Base-by-base conservation (phyloP, 2,888 invertebrate species). In the Allacma fusca region DNA sequence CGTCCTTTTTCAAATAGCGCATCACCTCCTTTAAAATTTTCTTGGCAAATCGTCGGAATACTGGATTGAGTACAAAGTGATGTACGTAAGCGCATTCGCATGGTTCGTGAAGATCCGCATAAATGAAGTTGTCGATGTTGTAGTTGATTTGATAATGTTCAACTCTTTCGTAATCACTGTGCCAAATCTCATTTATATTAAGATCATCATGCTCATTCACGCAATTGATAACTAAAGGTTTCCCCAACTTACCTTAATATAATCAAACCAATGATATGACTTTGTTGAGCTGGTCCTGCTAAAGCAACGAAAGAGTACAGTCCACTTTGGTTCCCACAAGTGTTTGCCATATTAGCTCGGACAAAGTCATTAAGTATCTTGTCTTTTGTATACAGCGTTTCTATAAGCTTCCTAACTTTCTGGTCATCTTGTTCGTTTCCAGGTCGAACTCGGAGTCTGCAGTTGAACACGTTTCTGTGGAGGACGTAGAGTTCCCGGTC, bases 11-110 rank as follows among this genome's bases (percentile, higher is more conserved):
- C 5, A 89, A 88, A 19, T 89, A 86, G 0, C 91, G 87, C 83
- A 91, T 87, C 7, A 92, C 81, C 82, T 93, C 93, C 65, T 90
- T 87, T 82, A 92, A 85, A 81, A 90, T 90, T 87, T 89, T 90
- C 26, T 88, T 88, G 0, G 88, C 86, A 81, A 90, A 89, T 13
- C 88, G 88, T 80, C 90, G 89, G 84, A 92, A 89, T 1, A 89
- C 88, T 1, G 92, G 91, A 19, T 90, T 90, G 80, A 92, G 83
- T 5, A 90, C 85, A 44, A 88, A 86, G 76, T 87, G 87, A 75
- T 88, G 85, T 0, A 90, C 82, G 7, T 86, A 83, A 0, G 88
- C 89, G 81, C 87, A 86, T 0, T 80, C 79, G 0, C 29, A 50
- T 16, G 24, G 44, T 7, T 44, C 57, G 57, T 84, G 83, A 24